Base-by-base conservation (phyloP, 2,113 vertebrate genomes). In the Cathartes aura region DNA sequence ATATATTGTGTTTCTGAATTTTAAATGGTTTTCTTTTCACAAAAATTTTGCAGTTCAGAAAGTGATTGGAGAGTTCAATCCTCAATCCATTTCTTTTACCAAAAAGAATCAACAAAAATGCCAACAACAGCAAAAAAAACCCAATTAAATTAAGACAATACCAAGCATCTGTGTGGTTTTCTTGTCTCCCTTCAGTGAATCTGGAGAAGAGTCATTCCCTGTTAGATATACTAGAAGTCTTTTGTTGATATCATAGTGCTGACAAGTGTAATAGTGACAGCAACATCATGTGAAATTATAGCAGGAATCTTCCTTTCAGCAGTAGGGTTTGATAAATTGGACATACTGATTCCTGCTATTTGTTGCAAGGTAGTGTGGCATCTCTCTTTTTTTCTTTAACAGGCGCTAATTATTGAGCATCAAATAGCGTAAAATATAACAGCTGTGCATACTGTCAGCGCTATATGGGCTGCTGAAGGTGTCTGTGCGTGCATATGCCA, bases 331-430 rank as follows among this genome's bases (percentile, higher is more conserved):
- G 81, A 93, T 92, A 97, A 96, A 98, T 93, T 93, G 92, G 94
- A 96, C 93, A 96, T 93, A 97, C 94, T 82, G 93, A 97, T 97
- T 98, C 89, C 91, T 94, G 96, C 89, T 93, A 98, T 98, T 97
- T 97, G 94, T 94, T 95, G 75, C 92, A 97, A 98, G 96, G 95
- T 83, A 97, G 97, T 95, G 87, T 97, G 95, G 94, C 96, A 78
- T 94, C 89, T 95, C 93, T 96, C 93, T 92, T 83, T 82, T 78
- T 97, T 91, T 96, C 90, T 97, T 97, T 98, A 98, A 97, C 93
- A 97, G 98, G 97, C 93, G 90, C 98, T 99, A 99, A 99, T 99
- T 99, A 99, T 98, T 99, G 98, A 98, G 98, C 98, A 99, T 99
- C 98, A 98, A 98, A 98, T 98, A 98, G 98, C 94, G 89, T 98